Evolutionary conservation across 1,140 invertebrate species (phyloP).

Genomic region (Drosophila watanabei): DNA sequence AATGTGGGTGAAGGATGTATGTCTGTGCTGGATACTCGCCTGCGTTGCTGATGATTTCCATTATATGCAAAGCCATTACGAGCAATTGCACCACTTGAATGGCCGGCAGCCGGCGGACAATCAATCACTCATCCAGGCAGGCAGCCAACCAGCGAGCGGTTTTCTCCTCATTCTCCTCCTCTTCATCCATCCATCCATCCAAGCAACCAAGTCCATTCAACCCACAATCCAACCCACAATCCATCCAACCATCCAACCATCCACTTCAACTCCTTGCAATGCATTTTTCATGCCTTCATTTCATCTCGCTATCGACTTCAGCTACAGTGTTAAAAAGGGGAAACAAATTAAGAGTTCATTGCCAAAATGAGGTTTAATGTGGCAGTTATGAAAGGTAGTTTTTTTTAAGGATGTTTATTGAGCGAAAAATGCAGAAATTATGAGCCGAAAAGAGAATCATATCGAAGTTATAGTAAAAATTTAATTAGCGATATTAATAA

Average conservation of each 20-base stretch:
- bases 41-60: slow-evolving; percentile 64
- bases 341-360: neutral
- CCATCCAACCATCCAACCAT: slow-evolving; percentile 46
- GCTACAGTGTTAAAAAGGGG: slow-evolving; percentile 4
- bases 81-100: slow-evolving; percentile 75
- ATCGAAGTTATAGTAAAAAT: no score
- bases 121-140: slow-evolving; percentile 63
- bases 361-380: neutral
- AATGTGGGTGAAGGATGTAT: slow-evolving; percentile 14
- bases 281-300: slow-evolving; percentile 82
- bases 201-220: slow-evolving; percentile 27
- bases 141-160: slow-evolving; percentile 1
- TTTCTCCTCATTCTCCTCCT: neutral
- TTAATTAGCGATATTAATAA: no score
- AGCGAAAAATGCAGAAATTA: neutral
- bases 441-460: no score
- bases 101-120: slow-evolving; percentile 57
- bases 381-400: neutral
- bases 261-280: slow-evolving; percentile 67
- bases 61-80: slow-evolving; percentile 82
- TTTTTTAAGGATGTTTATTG: accelerated
- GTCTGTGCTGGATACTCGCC: slow-evolving; percentile 4
- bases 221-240: slow-evolving; percentile 20
- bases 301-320: slow-evolving; percentile 22
- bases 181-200: slow-evolving; percentile 26